Conservation (phyloP, 2,113 vertebrate genomes). For the Prionailurus bengalensis region DNA sequence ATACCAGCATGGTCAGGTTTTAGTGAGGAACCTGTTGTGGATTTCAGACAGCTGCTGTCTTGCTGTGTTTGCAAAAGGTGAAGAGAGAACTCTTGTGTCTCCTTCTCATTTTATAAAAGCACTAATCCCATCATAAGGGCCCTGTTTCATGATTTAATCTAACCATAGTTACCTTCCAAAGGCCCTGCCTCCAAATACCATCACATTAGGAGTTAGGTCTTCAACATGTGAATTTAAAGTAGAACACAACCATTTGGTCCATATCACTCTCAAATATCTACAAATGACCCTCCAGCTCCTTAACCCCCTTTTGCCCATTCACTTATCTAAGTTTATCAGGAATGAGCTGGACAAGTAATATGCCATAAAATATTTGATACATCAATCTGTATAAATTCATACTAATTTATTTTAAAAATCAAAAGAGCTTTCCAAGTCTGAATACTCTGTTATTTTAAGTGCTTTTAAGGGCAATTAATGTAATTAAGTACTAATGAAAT, state of each 20-base stretch:
- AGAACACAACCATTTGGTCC: background rate
- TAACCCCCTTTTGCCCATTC: background rate
- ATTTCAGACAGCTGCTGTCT: background rate
- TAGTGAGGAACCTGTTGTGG: background rate
- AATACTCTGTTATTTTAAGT: conserved; percentile 74
- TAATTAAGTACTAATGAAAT: conserved; percentile 68
- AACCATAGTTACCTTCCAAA: background rate
- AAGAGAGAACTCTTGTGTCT: background rate
- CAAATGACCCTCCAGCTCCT: background rate
- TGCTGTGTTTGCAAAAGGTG: fast-evolving
- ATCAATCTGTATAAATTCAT: conserved; percentile 4
- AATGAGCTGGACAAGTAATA: background rate
- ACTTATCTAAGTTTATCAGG: background rate
- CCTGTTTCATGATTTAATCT: background rate
- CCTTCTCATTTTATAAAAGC: background rate
- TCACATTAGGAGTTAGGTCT: background rate
- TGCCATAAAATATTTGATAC: background rate
- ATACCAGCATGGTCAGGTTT: background rate
- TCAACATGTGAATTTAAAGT: background rate
- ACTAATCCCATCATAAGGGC: background rate
- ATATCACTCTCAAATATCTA: background rate
- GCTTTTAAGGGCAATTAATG: conserved; percentile 69
- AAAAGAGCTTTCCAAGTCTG: background rate
- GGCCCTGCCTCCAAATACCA: background rate
- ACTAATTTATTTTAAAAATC: conserved; percentile 57